Base-by-base conservation (phyloP, 1,140 invertebrate genomes). In the Philotrypesis tridentata region DNA sequence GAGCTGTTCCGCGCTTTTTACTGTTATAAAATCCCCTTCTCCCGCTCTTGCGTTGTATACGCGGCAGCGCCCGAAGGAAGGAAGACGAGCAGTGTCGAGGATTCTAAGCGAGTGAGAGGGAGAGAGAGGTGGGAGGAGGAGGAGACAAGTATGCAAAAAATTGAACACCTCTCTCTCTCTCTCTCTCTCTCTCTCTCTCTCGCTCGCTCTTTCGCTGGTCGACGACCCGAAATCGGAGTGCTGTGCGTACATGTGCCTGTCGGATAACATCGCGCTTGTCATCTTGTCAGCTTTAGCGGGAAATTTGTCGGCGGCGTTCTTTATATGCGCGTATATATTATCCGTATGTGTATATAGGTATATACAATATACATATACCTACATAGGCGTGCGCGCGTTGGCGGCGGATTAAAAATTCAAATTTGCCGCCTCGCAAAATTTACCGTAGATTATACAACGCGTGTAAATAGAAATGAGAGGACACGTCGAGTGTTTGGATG, bases 21-120 rank as follows among this genome's bases (percentile, higher is more conserved):
- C 87, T 86, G 87, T 88, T 88, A 88, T 61, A 33, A 75, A 67
- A 23, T 21, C 70, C 61, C 77, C 75, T 67, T 70, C 48, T 72
- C 60, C 48, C n/a, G n/a, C n/a, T n/a, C n/a, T 31, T 37, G 33
- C n/a, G n/a, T n/a, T n/a, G n/a, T n/a, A n/a, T n/a, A 9, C 8
- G 23, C n/a, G 43, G 43, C 33, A 31, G 40, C 60, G 67, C 73
- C 9, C 75, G 61, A 71, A 70, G 67, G 65, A 12, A 23, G 37
- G 68, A 71, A 17, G 33, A 29, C 8, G 33, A 33, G 37, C 1
- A 33, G n/a, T n/a, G n/a, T n/a, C 29, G 60, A 48, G 14, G 80
- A 77, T 65, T 27, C 65, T 29, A 55, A 37, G 29, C 68, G 21
- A 33, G 68, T 7, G 33, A 37, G 17, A 63, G 31, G n/a, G n/a